Evolutionary conservation across 1,140 invertebrate species (phyloP).

Genomic region (Dinoponera quadriceps): DNA sequence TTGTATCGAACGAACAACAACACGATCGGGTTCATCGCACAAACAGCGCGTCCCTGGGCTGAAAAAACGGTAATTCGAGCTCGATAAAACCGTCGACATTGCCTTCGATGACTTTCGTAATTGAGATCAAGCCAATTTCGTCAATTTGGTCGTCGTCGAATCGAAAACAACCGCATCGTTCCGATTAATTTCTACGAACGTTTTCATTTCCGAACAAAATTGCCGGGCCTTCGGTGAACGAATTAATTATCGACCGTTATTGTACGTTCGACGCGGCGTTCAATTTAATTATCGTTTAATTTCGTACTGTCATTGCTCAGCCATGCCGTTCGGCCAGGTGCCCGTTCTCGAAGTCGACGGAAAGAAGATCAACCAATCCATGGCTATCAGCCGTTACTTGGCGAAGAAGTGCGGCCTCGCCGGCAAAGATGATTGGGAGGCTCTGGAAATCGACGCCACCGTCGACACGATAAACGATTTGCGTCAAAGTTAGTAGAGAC

Average conservation of each 20-base stretch:
- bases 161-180: too few relatives aligned
- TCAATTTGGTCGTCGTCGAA: background rate
- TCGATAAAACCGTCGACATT: background rate
- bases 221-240: too few relatives aligned
- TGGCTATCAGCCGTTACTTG: conserved; percentile 90
- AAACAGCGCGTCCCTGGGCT: background rate
- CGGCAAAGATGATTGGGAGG: conserved; percentile 89
- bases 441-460: conserved; percentile 88
- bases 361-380: conserved; percentile 88
- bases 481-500: conserved; percentile 77
- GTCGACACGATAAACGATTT: conserved; percentile 87
- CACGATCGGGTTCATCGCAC: background rate
- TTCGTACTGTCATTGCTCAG: conserved; percentile 79
- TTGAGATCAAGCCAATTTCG: background rate
- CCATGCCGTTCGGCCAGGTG: conserved; percentile 91
- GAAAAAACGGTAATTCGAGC: background rate
- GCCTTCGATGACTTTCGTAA: background rate
- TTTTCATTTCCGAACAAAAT: too few relatives aligned
- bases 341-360: conserved; percentile 91
- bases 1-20: conserved; percentile 3
- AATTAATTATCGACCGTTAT: too few relatives aligned
- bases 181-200: too few relatives aligned
- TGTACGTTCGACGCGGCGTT: too few relatives aligned
- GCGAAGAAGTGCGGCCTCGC: conserved; percentile 89
- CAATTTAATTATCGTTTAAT: conserved; percentile 58